These are phyloP conservation scores for Andrena hattorfiana DNA, from an alignment of 2,888 invertebrate genomes.

Conservation along the genomic window DNA sequence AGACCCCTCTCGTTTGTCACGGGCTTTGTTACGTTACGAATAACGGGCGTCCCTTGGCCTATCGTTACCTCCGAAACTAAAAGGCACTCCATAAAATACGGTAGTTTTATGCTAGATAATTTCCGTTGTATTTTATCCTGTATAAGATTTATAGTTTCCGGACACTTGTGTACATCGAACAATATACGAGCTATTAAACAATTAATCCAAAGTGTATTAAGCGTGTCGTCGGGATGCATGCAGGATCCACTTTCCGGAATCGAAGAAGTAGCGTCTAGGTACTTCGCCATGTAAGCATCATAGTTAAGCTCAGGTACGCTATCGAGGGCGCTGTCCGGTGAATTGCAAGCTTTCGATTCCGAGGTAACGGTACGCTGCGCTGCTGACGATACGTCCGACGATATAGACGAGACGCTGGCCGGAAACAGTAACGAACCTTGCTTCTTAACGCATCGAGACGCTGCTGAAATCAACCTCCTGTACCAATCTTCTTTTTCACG, in stretches of 20 bases:
- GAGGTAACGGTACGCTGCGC: slow-evolving; percentile 58
- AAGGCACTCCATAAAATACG: slow-evolving; percentile 95
- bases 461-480: slow-evolving; percentile 85
- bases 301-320: slow-evolving; percentile 77
- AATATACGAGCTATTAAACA: slow-evolving; percentile 91
- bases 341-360: slow-evolving; percentile 76
- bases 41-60: slow-evolving; percentile 89
- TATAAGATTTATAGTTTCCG: slow-evolving; percentile 89
- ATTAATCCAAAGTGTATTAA: slow-evolving; percentile 91
- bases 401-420: neutral
- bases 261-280: slow-evolving; percentile 71
- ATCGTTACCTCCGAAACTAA: slow-evolving; percentile 91
- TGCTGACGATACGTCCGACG: slow-evolving; percentile 3
- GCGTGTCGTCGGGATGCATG: slow-evolving; percentile 83
- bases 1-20: slow-evolving; percentile 92
- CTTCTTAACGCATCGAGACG: slow-evolving; percentile 19
- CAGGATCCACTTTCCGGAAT: slow-evolving; percentile 15
- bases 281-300: slow-evolving; percentile 81
- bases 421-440: slow-evolving; percentile 68
- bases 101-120: slow-evolving; percentile 93
- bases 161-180: slow-evolving; percentile 93
- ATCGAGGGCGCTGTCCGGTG: slow-evolving; percentile 70
- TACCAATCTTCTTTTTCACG: slow-evolving; percentile 96
- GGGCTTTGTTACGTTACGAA: slow-evolving; percentile 89
- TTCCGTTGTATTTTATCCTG: slow-evolving; percentile 94